Evolutionary conservation across 2,888 invertebrate species (phyloP).

Genomic region (Brassicogethes aeneus): DNA sequence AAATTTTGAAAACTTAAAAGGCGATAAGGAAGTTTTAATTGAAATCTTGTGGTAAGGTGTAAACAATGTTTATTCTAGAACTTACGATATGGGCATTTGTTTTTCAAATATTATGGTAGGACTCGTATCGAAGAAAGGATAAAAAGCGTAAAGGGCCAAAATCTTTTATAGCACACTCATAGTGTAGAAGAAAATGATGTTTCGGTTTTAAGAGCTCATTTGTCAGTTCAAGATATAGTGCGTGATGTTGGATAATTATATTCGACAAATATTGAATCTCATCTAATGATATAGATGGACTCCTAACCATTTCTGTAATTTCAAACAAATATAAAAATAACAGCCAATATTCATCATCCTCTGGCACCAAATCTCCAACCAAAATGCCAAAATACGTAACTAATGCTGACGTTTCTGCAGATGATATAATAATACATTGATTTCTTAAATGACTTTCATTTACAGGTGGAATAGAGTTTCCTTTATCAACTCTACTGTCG

Average conservation of each 20-base stretch:
- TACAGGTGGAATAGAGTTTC: slow-evolving; percentile 9
- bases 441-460: slow-evolving; percentile 10
- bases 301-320: slow-evolving; percentile 12
- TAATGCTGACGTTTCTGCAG: slow-evolving; percentile 12
- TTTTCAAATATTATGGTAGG: slow-evolving; percentile 15
- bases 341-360: slow-evolving; percentile 7
- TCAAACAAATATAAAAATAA: slow-evolving; percentile 11
- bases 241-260: slow-evolving; percentile 15
- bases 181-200: slow-evolving; percentile 18
- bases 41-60: slow-evolving; percentile 10
- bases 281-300: slow-evolving; percentile 4
- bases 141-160: slow-evolving; percentile 14
- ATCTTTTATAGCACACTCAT: slow-evolving; percentile 14
- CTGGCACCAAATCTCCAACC: slow-evolving; percentile 10
- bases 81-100: slow-evolving; percentile 10
- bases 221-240: slow-evolving; percentile 10
- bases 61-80: slow-evolving; percentile 11
- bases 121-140: slow-evolving; percentile 16
- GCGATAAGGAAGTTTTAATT: slow-evolving; percentile 8
- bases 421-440: slow-evolving; percentile 8
- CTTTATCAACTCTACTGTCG: slow-evolving; percentile 6
- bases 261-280: slow-evolving; percentile 7
- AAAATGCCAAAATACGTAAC: slow-evolving; percentile 10
- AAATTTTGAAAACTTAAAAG: slow-evolving; percentile 9
- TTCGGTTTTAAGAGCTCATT: slow-evolving; percentile 14